Evolutionary conservation across 1,140 invertebrate species (phyloP), one percentile per base, ranked within the genome.

Genomic region (Hyphantria cunea): DNA sequence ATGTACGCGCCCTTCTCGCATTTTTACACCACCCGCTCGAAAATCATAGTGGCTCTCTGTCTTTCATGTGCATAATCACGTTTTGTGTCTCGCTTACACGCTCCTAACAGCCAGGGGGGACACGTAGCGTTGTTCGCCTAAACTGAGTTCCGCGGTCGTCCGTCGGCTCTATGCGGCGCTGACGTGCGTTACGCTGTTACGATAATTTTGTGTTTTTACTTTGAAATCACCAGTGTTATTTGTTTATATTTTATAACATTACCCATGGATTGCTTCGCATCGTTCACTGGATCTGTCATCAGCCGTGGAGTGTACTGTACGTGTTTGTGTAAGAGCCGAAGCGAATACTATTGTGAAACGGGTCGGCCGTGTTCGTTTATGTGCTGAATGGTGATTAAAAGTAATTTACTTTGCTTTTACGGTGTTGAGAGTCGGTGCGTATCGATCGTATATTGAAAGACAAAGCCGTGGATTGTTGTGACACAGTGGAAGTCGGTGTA

Each of bases 341-440:
- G 66, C 70, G 68, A 80, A 67, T 80, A 72, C 76, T 77, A 72
- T 78, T 76, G 75, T 78, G 73, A 80, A 87, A 82, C 83, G 78
- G 62, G 70, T 82, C 78, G 76, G 74, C 82, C 72, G 78, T 82
- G 80, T 80, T 78, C 78, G 74, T 84, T 86, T 82, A 77, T 85
- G 82, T 86, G 86, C 75, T 83, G 82, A 85, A 87, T 87, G 77
- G 87, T 90, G 87, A 88, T 88, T 86, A 88, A 79, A 85, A 80
- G 83, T 85, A 88, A 88, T 86, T 87, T 84, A 80, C 80, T 83
- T 82, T 72, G 80, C 80, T 83, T 89, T 86, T 88, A 87, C 81
- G 75, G 86, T 88, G 84, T 81, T 64, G 80, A 86, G 82, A 74
- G 78, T 78, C 75, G 80, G 79, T 84, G 74, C 72, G 79, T 90